These are phyloP conservation scores for Seriola dumerili DNA, from an alignment of 2,113 vertebrate species.

Conservation along the genomic window DNA sequence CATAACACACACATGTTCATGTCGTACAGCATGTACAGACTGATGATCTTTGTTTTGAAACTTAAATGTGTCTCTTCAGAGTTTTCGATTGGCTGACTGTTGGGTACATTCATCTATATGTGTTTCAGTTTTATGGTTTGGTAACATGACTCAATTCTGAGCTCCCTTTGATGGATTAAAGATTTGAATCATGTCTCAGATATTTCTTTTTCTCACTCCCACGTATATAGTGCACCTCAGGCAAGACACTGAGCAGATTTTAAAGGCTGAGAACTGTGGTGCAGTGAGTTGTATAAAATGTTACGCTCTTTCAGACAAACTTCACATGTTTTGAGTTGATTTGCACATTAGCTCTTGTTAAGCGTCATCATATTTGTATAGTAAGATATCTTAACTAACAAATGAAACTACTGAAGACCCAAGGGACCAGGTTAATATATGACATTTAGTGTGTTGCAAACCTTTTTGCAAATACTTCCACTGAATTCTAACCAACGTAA, in stretches of 20 bases:
- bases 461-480: constrained; percentile 17
- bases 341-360: neutral
- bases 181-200: constrained; percentile 64
- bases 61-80: neutral
- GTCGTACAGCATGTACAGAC: no score
- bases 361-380: neutral
- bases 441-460: neutral
- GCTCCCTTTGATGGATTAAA: constrained; percentile 62
- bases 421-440: neutral
- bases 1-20: neutral
- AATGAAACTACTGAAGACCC: neutral
- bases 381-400: neutral
- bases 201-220: constrained; percentile 55
- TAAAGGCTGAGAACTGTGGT: neutral
- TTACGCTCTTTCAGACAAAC: neutral
- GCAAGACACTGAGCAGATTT: neutral
- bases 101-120: constrained; percentile 16
- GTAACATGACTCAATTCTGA: constrained; percentile 60
- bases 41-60: constrained; percentile 51
- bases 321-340: neutral
- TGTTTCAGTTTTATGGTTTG: constrained; percentile 56
- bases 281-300: neutral
- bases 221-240: constrained; percentile 30
- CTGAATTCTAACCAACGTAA: constrained; percentile 1
- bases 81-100: constrained; percentile 12